A percentile compares a stretch with the other conserved stretches of the same genome.
phyloP scores from a whole-genome alignment of 2,888 invertebrate genomes.

The Alviniconcha strummeri region DNA sequence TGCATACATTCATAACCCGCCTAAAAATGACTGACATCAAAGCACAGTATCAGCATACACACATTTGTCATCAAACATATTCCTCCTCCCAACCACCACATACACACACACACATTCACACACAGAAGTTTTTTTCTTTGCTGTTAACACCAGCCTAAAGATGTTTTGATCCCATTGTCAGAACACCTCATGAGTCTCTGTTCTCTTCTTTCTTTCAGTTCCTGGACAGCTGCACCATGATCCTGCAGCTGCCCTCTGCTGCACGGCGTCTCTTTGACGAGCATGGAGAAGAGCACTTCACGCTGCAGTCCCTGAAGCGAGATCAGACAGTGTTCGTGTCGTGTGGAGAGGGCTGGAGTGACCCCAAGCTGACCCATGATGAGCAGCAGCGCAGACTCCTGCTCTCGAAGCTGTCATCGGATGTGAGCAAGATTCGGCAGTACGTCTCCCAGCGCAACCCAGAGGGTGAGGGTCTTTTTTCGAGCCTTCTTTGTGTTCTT shows the following conservation, averaged over 20 bases:
- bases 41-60: too few relatives aligned
- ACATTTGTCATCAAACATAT: too few relatives aligned
- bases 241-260: constrained; percentile 71
- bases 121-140: too few relatives aligned
- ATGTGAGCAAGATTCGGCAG: constrained; percentile 70
- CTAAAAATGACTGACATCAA: too few relatives aligned
- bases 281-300: constrained; percentile 70
- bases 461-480: constrained; percentile 54
- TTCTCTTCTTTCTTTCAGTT: constrained; percentile 58
- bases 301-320: constrained; percentile 62
- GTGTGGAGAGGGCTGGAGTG: constrained; percentile 72
- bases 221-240: constrained; percentile 68
- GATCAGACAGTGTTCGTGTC: constrained; percentile 70
- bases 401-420: constrained; percentile 69
- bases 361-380: constrained; percentile 67
- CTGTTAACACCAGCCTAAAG: too few relatives aligned
- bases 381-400: constrained; percentile 70
- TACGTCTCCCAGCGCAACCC: constrained; percentile 68
- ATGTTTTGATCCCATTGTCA: too few relatives aligned
- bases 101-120: too few relatives aligned
- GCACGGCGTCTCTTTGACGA: constrained; percentile 71
- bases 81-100: too few relatives aligned
- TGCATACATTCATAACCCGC: too few relatives aligned
- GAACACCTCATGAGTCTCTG: too few relatives aligned
- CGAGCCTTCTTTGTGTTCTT: too few relatives aligned